These are phyloP conservation scores for Borostomias antarcticus DNA, from an alignment of 2,797 vertebrate species.

Conservation along the genomic window DNA sequence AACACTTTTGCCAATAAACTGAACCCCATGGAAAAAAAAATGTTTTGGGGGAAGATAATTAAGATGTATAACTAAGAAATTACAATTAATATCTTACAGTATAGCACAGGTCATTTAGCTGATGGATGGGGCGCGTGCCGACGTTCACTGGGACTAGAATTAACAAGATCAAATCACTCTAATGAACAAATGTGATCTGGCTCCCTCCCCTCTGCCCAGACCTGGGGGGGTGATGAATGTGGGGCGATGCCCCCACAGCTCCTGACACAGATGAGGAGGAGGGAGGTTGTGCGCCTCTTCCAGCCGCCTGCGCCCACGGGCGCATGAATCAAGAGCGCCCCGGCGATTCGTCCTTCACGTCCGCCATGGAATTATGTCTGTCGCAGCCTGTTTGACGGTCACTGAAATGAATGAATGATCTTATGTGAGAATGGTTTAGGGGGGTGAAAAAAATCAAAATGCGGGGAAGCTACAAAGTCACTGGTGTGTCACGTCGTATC, in stretches of 20 bases:
- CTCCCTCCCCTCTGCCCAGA: slow-evolving; percentile 22
- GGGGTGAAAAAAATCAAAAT: slow-evolving; percentile 18
- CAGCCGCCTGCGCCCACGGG: slow-evolving; percentile 43
- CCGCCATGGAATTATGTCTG: slow-evolving; percentile 47
- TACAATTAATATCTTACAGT: slow-evolving; percentile 65
- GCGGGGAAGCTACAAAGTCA: slow-evolving; percentile 40
- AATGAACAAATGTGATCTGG: slow-evolving; percentile 65
- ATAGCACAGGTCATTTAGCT: slow-evolving; percentile 62
- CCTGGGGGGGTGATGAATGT: slow-evolving; percentile 39
- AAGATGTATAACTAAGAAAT: slow-evolving; percentile 67
- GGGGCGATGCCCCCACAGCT: slow-evolving; percentile 37
- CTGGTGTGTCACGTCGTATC: slow-evolving; percentile 38
- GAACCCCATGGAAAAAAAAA: slow-evolving; percentile 37
- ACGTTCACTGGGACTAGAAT: slow-evolving; percentile 51
- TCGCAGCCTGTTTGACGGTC: slow-evolving; percentile 38
- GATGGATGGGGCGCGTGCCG: slow-evolving; percentile 51
- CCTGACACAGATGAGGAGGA: slow-evolving; percentile 49
- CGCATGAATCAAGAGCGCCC: slow-evolving; percentile 58
- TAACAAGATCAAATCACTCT: slow-evolving; percentile 59
- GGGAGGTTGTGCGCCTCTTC: too few relatives aligned
- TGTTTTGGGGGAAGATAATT: slow-evolving; percentile 58
- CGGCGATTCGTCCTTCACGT: slow-evolving; percentile 58
- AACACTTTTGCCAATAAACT: slow-evolving; percentile 36
- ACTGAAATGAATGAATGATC: slow-evolving; percentile 28
- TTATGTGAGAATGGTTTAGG: slow-evolving; percentile 32